Conservation (phyloP, 2,797 vertebrate genomes). For the Anabas testudineus region DNA sequence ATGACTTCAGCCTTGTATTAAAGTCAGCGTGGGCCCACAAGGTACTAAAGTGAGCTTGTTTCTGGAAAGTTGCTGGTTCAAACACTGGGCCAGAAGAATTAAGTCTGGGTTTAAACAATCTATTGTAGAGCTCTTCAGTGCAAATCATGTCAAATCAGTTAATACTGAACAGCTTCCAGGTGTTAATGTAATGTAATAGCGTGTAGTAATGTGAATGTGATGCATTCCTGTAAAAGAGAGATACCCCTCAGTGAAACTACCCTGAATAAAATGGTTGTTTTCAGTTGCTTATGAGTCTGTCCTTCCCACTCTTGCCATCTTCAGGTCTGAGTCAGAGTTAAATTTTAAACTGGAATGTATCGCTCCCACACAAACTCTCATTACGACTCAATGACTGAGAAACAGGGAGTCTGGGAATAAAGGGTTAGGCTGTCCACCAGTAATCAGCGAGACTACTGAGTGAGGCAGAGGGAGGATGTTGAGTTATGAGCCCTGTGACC, state of each 20-base stretch:
- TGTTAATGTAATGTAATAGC: too few species aligned
- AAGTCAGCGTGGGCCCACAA: too few species aligned
- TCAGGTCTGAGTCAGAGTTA: slow-evolving; percentile 73
- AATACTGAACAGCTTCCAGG: too few species aligned
- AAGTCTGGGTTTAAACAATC: too few species aligned
- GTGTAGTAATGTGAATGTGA: too few species aligned
- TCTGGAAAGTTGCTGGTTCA: too few species aligned
- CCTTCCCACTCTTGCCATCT: slow-evolving; percentile 41
- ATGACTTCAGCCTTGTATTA: slow-evolving; percentile 14
- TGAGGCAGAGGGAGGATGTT: slow-evolving; percentile 79
- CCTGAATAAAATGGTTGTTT: slow-evolving; percentile 34
- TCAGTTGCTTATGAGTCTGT: slow-evolving; percentile 32
- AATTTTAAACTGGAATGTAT: slow-evolving; percentile 84
- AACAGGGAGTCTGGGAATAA: slow-evolving; percentile 78
- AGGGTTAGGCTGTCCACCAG: slow-evolving; percentile 61
- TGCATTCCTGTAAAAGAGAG: too few species aligned
- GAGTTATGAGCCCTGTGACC: slow-evolving; percentile 82
- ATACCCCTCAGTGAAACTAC: background rate
- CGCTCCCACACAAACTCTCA: slow-evolving; percentile 77
- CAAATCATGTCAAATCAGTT: too few species aligned
- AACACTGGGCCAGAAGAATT: too few species aligned
- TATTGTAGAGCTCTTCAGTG: too few species aligned
- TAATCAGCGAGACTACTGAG: slow-evolving; percentile 79
- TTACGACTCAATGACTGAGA: slow-evolving; percentile 69
- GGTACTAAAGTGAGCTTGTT: too few species aligned